Conservation (phyloP, 35 echinoderm and acorn worm species). For the Strongylocentrotus purpuratus region DNA sequence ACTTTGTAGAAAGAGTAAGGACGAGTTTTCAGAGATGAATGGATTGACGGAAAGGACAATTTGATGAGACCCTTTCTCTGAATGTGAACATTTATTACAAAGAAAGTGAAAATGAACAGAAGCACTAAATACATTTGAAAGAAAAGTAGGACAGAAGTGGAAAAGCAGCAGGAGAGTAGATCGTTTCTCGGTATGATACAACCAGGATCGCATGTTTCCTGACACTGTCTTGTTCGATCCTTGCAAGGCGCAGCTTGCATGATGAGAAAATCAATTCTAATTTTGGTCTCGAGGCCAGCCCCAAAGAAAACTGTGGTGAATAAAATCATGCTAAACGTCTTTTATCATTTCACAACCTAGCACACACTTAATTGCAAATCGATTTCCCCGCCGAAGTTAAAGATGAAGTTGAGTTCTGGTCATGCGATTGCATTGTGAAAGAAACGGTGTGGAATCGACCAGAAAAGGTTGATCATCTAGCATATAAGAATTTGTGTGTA, state of each 20-base stretch:
- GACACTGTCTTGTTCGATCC: background rate
- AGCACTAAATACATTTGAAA: background rate
- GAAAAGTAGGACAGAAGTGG: background rate
- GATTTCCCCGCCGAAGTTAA: background rate
- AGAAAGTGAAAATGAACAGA: background rate
- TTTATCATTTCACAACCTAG: background rate
- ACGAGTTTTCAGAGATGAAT: too few species aligned
- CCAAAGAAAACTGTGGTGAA: background rate
- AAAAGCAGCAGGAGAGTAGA: background rate
- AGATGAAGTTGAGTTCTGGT: too few species aligned
- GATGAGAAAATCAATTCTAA: constrained; percentile 4
- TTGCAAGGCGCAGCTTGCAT: background rate
- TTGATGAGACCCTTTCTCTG: too few species aligned
- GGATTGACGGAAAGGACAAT: too few species aligned
- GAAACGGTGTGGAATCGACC: too few species aligned
- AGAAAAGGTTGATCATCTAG: too few species aligned
- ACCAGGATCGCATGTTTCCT: background rate
- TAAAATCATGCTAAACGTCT: constrained; percentile 12
- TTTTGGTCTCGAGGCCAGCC: background rate
- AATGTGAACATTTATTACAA: too few species aligned
- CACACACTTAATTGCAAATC: background rate
- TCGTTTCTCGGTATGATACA: background rate
- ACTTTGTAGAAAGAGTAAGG: too few species aligned
- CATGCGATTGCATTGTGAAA: too few species aligned
- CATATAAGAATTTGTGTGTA: too few species aligned